phyloP scores from a whole-genome alignment of 2,888 invertebrate species.

The Caenorhabditis plicata region DNA sequence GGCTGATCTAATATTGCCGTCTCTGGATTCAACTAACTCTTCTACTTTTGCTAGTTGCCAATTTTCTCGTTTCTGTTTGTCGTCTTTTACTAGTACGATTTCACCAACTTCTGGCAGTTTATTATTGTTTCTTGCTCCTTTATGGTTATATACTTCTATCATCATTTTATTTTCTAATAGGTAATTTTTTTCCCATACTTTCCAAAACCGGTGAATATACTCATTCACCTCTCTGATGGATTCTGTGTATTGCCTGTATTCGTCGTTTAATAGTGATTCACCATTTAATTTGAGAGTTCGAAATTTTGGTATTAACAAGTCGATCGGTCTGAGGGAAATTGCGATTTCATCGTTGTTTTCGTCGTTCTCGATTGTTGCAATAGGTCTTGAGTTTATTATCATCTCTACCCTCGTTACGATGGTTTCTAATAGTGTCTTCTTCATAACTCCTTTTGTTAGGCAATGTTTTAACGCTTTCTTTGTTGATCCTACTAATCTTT shows the following conservation, averaged over 20 bases:
- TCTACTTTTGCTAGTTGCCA: constrained; percentile 2
- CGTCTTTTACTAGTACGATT: constrained; percentile 1
- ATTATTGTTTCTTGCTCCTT: not conserved
- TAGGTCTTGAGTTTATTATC: constrained; percentile 2
- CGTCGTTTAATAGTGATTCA: not conserved
- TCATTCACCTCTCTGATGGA: not conserved
- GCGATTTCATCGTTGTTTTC: not conserved
- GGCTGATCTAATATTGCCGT: not conserved
- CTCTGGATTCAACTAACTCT: not conserved
- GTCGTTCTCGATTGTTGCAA: not conserved
- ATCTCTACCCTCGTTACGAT: not conserved
- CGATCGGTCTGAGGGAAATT: not conserved
- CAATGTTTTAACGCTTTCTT: not conserved
- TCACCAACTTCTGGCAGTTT: not conserved
- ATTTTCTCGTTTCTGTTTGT: not conserved
- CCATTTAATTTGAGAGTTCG: not conserved
- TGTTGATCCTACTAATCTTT: constrained; percentile 1
- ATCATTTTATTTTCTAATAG: not conserved
- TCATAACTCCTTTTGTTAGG: not conserved
- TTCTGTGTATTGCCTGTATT: not conserved
- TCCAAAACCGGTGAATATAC: not conserved
- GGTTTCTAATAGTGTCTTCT: not conserved
- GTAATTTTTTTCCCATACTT: not conserved
- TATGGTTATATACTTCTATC: not conserved
- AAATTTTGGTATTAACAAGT: not conserved